A percentile compares a stretch with the other conserved stretches of the same genome.
phyloP scores from a whole-genome alignment of 2,797 vertebrate species.

The Galagoides demidoff region DNA sequence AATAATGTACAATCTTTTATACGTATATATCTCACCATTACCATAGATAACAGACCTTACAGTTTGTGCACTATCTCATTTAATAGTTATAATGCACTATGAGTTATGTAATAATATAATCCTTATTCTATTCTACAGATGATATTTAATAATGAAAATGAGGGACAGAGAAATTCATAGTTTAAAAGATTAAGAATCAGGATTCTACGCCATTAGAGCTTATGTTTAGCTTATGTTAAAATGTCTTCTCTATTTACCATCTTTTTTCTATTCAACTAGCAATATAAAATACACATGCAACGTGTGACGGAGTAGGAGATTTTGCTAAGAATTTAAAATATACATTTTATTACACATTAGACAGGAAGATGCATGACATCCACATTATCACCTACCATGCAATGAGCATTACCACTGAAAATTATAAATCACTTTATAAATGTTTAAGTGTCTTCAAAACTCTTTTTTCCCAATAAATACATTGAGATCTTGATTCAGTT shows the following conservation, averaged over 20 bases:
- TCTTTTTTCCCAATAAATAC: neutral
- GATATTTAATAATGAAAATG: neutral
- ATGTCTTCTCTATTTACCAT: neutral
- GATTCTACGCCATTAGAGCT: neutral
- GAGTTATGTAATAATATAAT: neutral
- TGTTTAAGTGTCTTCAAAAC: neutral
- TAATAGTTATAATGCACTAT: neutral
- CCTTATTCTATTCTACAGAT: neutral
- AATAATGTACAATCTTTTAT: neutral
- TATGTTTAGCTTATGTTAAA: neutral
- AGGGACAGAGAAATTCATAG: neutral
- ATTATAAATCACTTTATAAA: neutral
- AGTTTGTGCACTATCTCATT: neutral
- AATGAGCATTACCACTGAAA: neutral
- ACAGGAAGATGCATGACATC: neutral
- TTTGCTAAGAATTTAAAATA: neutral
- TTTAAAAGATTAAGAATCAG: neutral
- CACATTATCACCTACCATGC: neutral
- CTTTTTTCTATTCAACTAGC: neutral
- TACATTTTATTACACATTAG: neutral
- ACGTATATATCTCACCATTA: neutral
- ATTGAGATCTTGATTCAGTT: neutral
- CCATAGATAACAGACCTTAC: neutral
- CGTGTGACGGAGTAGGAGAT: neutral
- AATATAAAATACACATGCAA: neutral